phyloP scores from a whole-genome alignment of 1,140 invertebrate species.

The Ditylenchus dipsaci region DNA sequence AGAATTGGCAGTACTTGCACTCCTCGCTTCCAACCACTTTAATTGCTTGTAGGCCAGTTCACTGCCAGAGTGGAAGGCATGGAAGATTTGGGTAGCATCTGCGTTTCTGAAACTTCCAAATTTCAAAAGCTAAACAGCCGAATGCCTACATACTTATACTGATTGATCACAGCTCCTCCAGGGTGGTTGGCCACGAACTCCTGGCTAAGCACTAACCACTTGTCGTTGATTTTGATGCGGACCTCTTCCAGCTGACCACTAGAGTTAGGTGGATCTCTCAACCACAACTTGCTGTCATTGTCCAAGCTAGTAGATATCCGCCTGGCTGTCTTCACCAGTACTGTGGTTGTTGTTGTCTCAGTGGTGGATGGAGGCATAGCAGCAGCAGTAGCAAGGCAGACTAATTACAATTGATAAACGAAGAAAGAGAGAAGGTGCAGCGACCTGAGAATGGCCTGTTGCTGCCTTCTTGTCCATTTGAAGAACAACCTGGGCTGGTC shows the following conservation, averaged over 20 bases:
- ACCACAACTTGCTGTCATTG: background rate
- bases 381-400: background rate
- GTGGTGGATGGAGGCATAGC: background rate
- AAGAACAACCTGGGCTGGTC: too few species aligned
- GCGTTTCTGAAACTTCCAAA: slow-evolving; percentile 43
- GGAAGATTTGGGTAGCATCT: slow-evolving; percentile 58
- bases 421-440: too few species aligned
- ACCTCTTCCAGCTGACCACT: slow-evolving; percentile 10
- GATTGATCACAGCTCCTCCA: slow-evolving; percentile 52
- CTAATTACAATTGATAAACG: background rate
- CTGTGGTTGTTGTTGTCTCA: background rate
- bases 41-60: slow-evolving; percentile 53
- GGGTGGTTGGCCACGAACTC: slow-evolving; percentile 52
- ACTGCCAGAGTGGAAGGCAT: slow-evolving; percentile 42
- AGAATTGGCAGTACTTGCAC: slow-evolving; percentile 13
- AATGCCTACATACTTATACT: slow-evolving; percentile 43
- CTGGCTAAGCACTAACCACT: slow-evolving; percentile 45
- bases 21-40: slow-evolving; percentile 36
- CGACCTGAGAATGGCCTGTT: too few species aligned
- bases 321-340: background rate
- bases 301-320: background rate
- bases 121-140: background rate
- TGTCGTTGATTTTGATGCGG: slow-evolving; percentile 50
- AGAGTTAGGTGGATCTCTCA: background rate
- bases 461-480: too few species aligned